phyloP scores from a whole-genome alignment of 2,888 invertebrate species.

The Andrena flavipes region DNA sequence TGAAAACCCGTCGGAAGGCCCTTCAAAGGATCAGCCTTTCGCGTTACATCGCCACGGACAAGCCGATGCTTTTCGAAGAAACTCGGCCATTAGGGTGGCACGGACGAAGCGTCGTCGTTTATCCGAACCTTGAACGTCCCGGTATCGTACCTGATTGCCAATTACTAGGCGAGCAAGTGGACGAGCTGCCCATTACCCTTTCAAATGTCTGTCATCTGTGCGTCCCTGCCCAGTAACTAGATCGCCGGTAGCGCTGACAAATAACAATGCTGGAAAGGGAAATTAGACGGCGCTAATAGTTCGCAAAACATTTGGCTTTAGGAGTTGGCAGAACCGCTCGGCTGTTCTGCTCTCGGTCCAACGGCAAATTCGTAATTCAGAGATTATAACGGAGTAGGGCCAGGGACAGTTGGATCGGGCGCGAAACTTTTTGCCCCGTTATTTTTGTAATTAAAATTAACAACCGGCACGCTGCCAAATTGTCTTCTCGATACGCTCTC shows the following conservation, averaged over 20 bases:
- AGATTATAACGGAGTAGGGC: conserved; percentile 41
- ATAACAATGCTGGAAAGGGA: conserved; percentile 5
- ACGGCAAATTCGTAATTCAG: conserved; percentile 53
- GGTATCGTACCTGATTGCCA: not conserved
- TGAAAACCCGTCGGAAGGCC: conserved; percentile 54
- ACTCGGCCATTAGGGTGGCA: not conserved
- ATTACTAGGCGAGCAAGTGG: no score
- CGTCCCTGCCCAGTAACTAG: no score
- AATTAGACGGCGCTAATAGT: conserved; percentile 39
- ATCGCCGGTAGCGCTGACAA: not conserved
- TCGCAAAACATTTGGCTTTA: conserved; percentile 52
- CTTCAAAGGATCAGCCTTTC: conserved; percentile 48
- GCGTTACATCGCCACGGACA: conserved; percentile 27
- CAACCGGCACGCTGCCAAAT: conserved; percentile 83
- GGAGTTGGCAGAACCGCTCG: conserved; percentile 43
- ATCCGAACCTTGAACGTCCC: not conserved
- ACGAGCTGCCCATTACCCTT: no score
- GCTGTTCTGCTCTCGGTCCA: conserved; percentile 22
- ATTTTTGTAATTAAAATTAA: conserved; percentile 84
- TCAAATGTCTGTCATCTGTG: no score
- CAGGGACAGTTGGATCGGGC: conserved; percentile 22
- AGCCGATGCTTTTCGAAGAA: conserved; percentile 22
- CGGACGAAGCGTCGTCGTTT: not conserved
- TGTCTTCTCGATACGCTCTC: conserved; percentile 79
- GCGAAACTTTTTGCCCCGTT: conserved; percentile 75